Conservation (phyloP, 2,113 vertebrate genomes). For the Pachycephala philippinensis region DNA sequence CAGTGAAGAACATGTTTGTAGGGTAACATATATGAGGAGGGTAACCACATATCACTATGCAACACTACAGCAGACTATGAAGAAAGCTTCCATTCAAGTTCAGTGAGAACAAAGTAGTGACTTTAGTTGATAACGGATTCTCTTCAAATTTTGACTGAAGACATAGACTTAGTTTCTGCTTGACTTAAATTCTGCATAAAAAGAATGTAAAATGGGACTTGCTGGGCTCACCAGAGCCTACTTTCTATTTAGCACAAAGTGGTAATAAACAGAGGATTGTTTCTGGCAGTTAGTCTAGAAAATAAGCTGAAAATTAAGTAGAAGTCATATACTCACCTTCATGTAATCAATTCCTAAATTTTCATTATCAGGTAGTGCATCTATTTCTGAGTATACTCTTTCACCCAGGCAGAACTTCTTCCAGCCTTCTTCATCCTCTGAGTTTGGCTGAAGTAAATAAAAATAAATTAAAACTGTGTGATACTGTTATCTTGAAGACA, state of each 20-base stretch:
- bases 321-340: conserved; percentile 73
- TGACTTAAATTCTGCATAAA: neutral
- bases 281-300: neutral
- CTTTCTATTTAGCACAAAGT: neutral
- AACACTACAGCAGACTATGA: neutral
- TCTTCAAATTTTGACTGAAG: neutral
- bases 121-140: neutral
- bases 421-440: conserved; percentile 93
- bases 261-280: neutral
- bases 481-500: neutral
- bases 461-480: neutral
- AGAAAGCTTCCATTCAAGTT: neutral
- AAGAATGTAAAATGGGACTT: neutral
- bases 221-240: neutral
- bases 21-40: neutral
- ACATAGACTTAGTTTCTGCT: neutral
- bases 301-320: neutral
- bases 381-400: conserved; percentile 71
- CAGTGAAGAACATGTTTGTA: neutral
- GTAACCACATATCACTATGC: neutral
- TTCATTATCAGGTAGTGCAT: conserved; percentile 54
- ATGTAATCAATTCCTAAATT: conserved; percentile 85
- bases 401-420: conserved; percentile 93
- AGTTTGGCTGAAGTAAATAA: conserved; percentile 76
- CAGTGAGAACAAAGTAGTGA: neutral